Evolutionary conservation across 2,113 vertebrate genomes (phyloP).

Genomic region (Pica pica): DNA sequence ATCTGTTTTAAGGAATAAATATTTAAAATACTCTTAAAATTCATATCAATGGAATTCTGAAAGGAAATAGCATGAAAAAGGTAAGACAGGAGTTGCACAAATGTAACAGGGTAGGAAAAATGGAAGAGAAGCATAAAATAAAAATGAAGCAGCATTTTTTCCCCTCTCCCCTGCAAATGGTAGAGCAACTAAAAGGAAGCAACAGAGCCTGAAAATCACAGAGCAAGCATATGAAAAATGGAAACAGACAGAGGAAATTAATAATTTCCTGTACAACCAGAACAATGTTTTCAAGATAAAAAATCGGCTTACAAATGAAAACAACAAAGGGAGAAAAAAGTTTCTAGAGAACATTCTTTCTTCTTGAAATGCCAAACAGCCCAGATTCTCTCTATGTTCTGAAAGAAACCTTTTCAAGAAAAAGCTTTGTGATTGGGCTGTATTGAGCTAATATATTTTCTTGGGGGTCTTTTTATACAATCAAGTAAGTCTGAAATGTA

Average conservation of each 20-base stretch:
- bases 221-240: neutral
- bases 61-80: neutral
- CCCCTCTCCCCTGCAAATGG: neutral
- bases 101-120: neutral
- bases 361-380: neutral
- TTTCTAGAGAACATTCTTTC: neutral
- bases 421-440: neutral
- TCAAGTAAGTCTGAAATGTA: neutral
- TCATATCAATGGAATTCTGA: neutral
- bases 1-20: neutral
- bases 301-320: neutral
- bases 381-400: neutral
- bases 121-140: neutral
- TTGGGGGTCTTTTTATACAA: neutral
- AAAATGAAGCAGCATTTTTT: neutral
- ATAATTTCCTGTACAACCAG: conserved; percentile 45
- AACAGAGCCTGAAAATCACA: conserved; percentile 32
- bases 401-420: neutral
- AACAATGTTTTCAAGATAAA: conserved; percentile 1
- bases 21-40: neutral
- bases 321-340: neutral
- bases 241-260: conserved; percentile 57
- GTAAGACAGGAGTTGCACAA: neutral
- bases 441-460: neutral
- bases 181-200: neutral